Conservation (phyloP, 2,113 vertebrate species). For the Oreochromis aureus region DNA sequence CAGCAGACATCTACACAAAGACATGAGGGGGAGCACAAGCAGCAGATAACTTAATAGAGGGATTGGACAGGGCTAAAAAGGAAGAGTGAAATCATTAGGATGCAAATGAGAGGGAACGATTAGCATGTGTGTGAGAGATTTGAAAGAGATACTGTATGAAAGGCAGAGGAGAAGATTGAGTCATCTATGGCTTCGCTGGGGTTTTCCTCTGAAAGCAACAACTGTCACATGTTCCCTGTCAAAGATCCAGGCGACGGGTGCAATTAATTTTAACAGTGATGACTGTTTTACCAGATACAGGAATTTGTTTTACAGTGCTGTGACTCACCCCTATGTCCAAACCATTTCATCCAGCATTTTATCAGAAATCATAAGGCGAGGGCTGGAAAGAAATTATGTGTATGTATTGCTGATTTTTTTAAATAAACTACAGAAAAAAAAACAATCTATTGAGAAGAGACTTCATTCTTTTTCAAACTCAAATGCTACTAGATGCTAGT, state of each 20-base stretch:
- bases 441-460: neutral
- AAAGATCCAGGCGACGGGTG: slow-evolving; percentile 31
- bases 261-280: slow-evolving; percentile 59
- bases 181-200: slow-evolving; percentile 33
- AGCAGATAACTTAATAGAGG: slow-evolving; percentile 53
- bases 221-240: slow-evolving; percentile 44
- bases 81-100: slow-evolving; percentile 79
- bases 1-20: slow-evolving; percentile 46
- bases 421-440: neutral
- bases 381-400: neutral
- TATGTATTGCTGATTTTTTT: neutral
- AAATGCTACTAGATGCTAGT: neutral
- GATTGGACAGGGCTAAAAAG: slow-evolving; percentile 48
- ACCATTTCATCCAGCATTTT: neutral
- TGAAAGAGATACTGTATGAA: slow-evolving; percentile 67
- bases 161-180: slow-evolving; percentile 45
- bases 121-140: slow-evolving; percentile 69
- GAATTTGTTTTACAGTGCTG: slow-evolving; percentile 43
- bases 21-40: slow-evolving; percentile 21
- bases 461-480: neutral
- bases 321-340: slow-evolving; percentile 1
- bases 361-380: neutral
- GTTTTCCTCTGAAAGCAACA: slow-evolving; percentile 36
- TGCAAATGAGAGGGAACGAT: slow-evolving; percentile 83
- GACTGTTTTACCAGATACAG: slow-evolving; percentile 25